Base-by-base conservation (phyloP, 2,888 invertebrate species). In the Abscondita cerata region DNA sequence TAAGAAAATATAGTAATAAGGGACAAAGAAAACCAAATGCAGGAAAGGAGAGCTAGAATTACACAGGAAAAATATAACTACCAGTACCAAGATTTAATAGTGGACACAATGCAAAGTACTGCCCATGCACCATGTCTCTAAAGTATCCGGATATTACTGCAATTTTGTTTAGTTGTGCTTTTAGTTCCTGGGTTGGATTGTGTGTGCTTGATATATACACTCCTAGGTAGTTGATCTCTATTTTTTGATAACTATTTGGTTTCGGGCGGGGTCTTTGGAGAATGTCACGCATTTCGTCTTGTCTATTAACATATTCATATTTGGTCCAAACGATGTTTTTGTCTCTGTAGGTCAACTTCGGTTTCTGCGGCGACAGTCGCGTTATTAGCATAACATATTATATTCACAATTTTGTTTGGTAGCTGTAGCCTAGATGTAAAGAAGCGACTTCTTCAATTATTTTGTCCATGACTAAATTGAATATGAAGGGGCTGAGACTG, bases 221-320 rank as follows among this genome's bases (percentile, higher is more conserved):
- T 31, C 31, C 31, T 31, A 31, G 8, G 19, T 19, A 46, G 6
- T 19, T 19, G 18, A 6, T 18, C 9, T 46, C 11, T 33, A 33
- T 50, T 33, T 33, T 15, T 50, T 50, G 33, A 31, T 15, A 19
- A 16, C 47, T 4, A 58, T n/a, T 57, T 57, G 33, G 36, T 33
- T 52, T 44, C 58, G 2, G 31, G 25, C 3, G 38, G 58, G 51
- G 31, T 58, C 52, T 34, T 52, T 51, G n/a, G 58, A 51, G 13
- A 58, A 52, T 15, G 58, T 52, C 46, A 58, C 34, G 12, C 53
- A 53, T 52, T 53, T 53, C n/a, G 20, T 59, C 48, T 47, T 47
- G n/a, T 59, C 46, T 12, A 31, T 46, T 11, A 46, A 52, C 41
- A 58, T 51, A 31, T 31, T 31, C 31, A 9, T 31, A 9, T 31